Base-by-base conservation (phyloP, 2,888 invertebrate genomes). In the Altica lythri region DNA sequence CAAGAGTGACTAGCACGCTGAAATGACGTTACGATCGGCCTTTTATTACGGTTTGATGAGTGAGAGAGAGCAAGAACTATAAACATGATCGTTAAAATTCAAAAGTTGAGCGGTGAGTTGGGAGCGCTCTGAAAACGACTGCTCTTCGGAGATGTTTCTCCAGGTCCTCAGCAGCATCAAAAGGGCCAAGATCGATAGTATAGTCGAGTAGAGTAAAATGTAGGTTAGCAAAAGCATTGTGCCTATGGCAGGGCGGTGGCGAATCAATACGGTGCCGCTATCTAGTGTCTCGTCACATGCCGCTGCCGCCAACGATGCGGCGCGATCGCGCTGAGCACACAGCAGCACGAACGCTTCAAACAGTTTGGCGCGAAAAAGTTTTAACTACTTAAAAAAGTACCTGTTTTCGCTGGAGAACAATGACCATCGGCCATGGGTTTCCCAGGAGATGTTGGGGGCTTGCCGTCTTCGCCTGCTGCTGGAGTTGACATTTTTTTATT, bases 371-470 rank as follows among this genome's bases (percentile, higher is more conserved):
- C 30, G 40, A 35, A 50, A 57, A 55, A 10, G n/a, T 35, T 51
- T 38, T 32, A 37, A 51, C 43, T 25, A 29, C 27, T 27, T 14
- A 18, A 51, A 22, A 49, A 53, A 53, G 50, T 72, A 74, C 72
- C 75, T 72, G 73, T 69, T 66, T 75, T 74, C 40, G 75, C 69
- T 49, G 76, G 75, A 60, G 75, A 72, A 66, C 76, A 76, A 69
- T 76, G 76, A 62, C 75, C 75, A 64, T 77, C 76, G 64, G 70
- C 75, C 57, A 74, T 71, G 57, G 72, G 71, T 66, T 74, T 74
- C 59, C 64, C 59, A 37, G 65, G 62, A 53, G 67, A 62, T 35
- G 64, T 57, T 57, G 65, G 63, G 68, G 70, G 68, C 66, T 73
- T 72, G 64, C 69, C 68, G 67, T 73, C 74, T 72, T 72, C 72